phyloP scores from a whole-genome alignment of 2,113 vertebrate genomes.

The Neogale vison region DNA sequence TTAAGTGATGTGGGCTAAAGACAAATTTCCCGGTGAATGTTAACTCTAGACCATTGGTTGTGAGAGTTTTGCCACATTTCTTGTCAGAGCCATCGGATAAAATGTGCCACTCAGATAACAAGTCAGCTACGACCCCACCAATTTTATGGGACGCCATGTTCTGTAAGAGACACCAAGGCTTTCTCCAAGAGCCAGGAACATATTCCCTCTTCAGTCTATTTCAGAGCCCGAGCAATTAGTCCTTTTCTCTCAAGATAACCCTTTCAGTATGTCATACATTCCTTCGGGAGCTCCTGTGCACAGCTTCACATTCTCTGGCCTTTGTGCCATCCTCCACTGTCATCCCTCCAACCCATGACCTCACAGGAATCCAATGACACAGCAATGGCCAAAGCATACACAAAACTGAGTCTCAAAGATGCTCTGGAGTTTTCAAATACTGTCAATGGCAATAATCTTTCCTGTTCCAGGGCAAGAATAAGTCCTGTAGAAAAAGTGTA shows the following conservation, averaged over 20 bases:
- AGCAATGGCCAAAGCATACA: neutral
- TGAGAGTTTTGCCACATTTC: neutral
- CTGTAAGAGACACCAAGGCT: neutral
- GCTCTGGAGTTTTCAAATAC: neutral
- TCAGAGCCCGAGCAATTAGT: neutral
- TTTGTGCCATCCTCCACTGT: neutral
- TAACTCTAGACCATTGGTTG: neutral
- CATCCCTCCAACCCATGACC: neutral
- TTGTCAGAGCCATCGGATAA: neutral
- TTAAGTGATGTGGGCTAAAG: neutral
- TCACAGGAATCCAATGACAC: neutral
- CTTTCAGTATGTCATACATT: neutral
- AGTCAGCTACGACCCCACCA: neutral
- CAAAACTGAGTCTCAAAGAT: neutral
- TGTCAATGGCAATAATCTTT: neutral
- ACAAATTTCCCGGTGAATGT: neutral
- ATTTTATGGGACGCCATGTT: neutral
- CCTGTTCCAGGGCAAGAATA: slow-evolving; percentile 26
- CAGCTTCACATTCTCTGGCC: neutral
- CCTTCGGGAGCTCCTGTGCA: neutral
- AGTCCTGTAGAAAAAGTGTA: slow-evolving; percentile 29
- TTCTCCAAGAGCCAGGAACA: neutral
- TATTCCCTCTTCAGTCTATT: neutral
- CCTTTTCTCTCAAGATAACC: neutral
- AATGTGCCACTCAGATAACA: neutral